Conservation (phyloP, 2,797 vertebrate genomes). For the Eulemur coronatus region DNA sequence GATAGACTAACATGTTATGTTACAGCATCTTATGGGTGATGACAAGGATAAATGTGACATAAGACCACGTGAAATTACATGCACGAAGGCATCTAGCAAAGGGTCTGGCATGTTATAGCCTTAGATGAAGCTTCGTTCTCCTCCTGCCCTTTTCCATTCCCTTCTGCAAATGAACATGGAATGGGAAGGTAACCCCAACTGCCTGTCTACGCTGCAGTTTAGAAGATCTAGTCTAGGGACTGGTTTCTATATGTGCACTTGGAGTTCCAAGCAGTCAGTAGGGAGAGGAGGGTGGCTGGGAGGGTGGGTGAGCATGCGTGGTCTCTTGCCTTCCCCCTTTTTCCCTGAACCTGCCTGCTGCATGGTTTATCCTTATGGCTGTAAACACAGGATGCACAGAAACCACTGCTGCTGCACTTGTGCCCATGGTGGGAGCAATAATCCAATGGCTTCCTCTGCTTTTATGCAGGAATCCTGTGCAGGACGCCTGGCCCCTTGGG, state of each 20-base stretch:
- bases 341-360: fast-evolving
- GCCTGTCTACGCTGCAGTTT: background rate
- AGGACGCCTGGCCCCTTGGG: background rate
- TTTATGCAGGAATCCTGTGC: background rate
- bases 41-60: background rate
- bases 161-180: background rate
- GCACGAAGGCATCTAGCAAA: background rate
- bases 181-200: background rate
- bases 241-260: background rate
- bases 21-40: background rate
- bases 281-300: background rate
- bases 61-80: background rate
- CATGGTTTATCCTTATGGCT: background rate
- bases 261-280: background rate
- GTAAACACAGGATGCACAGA: fast-evolving
- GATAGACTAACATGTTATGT: background rate
- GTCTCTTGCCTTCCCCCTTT: background rate
- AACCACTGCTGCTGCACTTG: background rate
- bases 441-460: background rate
- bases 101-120: background rate
- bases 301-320: background rate
- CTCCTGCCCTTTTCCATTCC: background rate
- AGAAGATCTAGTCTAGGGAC: background rate
- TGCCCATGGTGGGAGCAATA: fast-evolving
- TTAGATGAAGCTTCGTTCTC: background rate